These are phyloP conservation scores for Sporophila hypoxantha DNA, from an alignment of 2,113 vertebrate genomes.

Conservation along the genomic window DNA sequence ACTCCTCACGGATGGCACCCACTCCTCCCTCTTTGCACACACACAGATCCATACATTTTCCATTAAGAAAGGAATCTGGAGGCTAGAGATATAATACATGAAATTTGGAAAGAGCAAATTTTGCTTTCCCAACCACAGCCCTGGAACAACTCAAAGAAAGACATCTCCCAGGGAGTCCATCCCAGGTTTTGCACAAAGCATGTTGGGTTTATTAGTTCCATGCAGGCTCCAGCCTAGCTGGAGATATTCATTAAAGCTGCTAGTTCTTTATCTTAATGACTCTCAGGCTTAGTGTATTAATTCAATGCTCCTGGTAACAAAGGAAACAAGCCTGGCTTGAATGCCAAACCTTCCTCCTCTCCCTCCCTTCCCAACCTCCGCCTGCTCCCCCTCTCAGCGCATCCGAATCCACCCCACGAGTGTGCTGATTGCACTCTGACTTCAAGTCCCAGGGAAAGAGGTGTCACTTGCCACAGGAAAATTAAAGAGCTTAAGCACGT, in stretches of 20 bases:
- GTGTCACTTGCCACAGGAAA: neutral
- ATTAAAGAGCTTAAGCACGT: neutral
- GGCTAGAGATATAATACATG: neutral
- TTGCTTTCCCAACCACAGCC: neutral
- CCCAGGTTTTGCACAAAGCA: slow-evolving; percentile 55
- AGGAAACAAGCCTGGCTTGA: slow-evolving; percentile 31
- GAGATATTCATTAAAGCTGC: slow-evolving; percentile 60
- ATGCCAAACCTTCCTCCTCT: slow-evolving; percentile 25
- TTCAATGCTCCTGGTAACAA: slow-evolving; percentile 53
- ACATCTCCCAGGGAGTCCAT: neutral
- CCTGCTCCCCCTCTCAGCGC: neutral
- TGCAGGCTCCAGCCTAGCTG: slow-evolving; percentile 54
- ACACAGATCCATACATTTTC: neutral
- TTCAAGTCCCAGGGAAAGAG: neutral
- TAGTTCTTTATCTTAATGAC: slow-evolving; percentile 64
- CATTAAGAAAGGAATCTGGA: neutral
- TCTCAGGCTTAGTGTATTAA: slow-evolving; percentile 56
- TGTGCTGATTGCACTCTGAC: neutral
- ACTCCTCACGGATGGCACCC: fast-evolving
- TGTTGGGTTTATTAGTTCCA: slow-evolving; percentile 53
- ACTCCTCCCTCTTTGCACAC: neutral
- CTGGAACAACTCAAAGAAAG: neutral
- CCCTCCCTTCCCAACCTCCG: neutral
- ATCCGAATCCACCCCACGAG: neutral
- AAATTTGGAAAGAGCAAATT: neutral